Evolutionary conservation across 2,888 invertebrate species (phyloP), one percentile per base, ranked within the genome.

Genomic region (Yponomeuta sedellus): DNA sequence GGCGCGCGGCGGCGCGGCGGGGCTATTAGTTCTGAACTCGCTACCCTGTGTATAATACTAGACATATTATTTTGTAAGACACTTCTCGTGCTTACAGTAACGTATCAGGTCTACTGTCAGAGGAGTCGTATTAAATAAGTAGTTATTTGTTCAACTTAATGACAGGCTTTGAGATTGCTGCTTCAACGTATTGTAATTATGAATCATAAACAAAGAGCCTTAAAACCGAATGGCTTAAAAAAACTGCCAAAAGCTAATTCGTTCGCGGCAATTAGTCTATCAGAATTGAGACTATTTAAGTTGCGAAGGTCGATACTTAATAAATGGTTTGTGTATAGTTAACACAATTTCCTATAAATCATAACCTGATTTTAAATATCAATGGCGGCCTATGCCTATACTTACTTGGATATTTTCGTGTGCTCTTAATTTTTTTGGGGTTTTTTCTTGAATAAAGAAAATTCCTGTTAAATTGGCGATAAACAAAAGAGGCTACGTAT

Each of bases 91-190:
- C 19, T n/a, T 76, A 77, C 78, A 76, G 80, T 25, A 80, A 78
- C 81, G 72, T 78, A 83, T 87, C 83, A 80, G 75, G 74, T 78
- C 71, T 75, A 73, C 80, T 79, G 81, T 78, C 78, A 76, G 74
- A 75, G 56, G 25, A 56, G 57, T 57, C 59, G 78, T 79, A 81
- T 80, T 83, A 82, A 83, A 80, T 85, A 83, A 83, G 81, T 83
- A 84, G 85, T 87, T 91, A 89, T 89, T 89, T 89, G 86, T 80
- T 85, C 81, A 86, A 75, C 76, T 81, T 90, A 91, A 90, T 90
- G 85, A 88, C 82, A 81, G 89, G 89, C 82, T 82, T 67, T 79
- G 81, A 85, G 88, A 89, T 89, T 88, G 86, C 78, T 79, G 86
- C 78, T 78, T 77, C 78, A 77, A 74, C 77, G 81, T 78, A 81